Percentiles rank a stretch among this genome's conserved stretches.
Evolutionary conservation across 2,797 vertebrate species (phyloP).

Genomic region (Percopsis omiscomaycus): DNA sequence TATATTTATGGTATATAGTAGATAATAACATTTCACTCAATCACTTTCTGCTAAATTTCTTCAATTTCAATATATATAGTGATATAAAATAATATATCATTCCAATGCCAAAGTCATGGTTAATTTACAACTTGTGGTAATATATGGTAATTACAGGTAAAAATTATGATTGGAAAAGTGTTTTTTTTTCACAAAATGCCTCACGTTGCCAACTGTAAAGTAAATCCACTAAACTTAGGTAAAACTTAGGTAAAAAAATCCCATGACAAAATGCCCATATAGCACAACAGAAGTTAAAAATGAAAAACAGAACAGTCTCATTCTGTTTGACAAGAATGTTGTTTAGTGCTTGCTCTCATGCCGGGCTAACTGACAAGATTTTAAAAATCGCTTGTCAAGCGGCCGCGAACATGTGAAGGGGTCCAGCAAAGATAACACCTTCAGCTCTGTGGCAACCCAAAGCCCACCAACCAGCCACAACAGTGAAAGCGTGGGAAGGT

Average conservation of each 20-base stretch:
- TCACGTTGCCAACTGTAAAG: conserved; percentile 73
- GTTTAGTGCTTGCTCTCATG: conserved; percentile 46
- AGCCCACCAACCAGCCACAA: neutral
- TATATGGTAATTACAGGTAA: conserved; percentile 66
- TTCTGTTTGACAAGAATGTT: conserved; percentile 54
- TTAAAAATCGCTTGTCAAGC: too few species aligned
- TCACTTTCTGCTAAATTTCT: too few species aligned
- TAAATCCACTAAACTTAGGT: conserved; percentile 43
- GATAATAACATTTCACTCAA: too few species aligned
- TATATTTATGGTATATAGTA: too few species aligned
- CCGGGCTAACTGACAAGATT: too few species aligned
- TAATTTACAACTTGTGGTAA: neutral
- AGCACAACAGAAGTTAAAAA: conserved; percentile 27
- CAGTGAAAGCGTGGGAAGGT: neutral
- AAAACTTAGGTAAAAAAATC: conserved; percentile 54
- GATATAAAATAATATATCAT: neutral
- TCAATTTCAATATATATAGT: neutral
- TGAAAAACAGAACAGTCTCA: conserved; percentile 59
- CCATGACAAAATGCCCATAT: conserved; percentile 52
- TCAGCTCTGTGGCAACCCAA: neutral
- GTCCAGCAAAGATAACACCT: too few species aligned
- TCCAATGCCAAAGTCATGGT: neutral
- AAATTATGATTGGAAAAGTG: conserved; percentile 65
- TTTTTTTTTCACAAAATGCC: conserved; percentile 76
- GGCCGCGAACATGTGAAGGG: too few species aligned